phyloP scores from a whole-genome alignment of 2,888 invertebrate genomes.

The Petrolisthes cinctipes region DNA sequence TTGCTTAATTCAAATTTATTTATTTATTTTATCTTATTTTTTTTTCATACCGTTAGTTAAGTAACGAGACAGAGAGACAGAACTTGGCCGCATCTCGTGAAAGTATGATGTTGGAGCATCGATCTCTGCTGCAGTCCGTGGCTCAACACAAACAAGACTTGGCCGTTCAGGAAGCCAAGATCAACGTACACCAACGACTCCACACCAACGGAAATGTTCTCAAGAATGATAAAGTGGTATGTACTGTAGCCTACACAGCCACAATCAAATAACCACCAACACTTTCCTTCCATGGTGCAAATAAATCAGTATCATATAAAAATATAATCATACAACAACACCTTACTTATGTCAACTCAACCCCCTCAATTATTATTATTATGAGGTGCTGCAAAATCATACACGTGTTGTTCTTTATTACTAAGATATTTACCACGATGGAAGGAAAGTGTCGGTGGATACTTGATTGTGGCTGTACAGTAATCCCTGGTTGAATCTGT shows the following conservation, averaged over 20 bases:
- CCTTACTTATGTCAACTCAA: too few relatives aligned
- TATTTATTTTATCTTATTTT: neutral
- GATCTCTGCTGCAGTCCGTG: constrained; percentile 39
- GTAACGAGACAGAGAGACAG: constrained; percentile 46
- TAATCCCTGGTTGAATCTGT: too few relatives aligned
- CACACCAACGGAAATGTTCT: neutral
- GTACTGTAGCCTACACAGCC: neutral
- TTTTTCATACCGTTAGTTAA: constrained; percentile 26
- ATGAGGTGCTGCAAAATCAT: too few relatives aligned
- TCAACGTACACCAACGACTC: constrained; percentile 16
- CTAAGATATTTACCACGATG: too few relatives aligned
- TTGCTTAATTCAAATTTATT: neutral
- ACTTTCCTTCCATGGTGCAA: too few relatives aligned
- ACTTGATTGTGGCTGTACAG: too few relatives aligned
- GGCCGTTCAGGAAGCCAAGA: constrained; percentile 22
- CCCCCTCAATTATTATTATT: too few relatives aligned
- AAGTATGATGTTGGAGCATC: constrained; percentile 42
- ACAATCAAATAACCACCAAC: too few relatives aligned
- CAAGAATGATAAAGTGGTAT: constrained; percentile 8
- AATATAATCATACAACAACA: too few relatives aligned
- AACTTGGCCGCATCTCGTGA: constrained; percentile 46
- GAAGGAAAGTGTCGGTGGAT: too few relatives aligned
- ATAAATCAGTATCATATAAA: too few relatives aligned
- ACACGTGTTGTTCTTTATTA: too few relatives aligned
- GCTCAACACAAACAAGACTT: constrained; percentile 46